Evolutionary conservation across 1,140 invertebrate genomes (phyloP), one percentile per base, ranked within the genome.

Genomic region (Carposina sasakii): DNA sequence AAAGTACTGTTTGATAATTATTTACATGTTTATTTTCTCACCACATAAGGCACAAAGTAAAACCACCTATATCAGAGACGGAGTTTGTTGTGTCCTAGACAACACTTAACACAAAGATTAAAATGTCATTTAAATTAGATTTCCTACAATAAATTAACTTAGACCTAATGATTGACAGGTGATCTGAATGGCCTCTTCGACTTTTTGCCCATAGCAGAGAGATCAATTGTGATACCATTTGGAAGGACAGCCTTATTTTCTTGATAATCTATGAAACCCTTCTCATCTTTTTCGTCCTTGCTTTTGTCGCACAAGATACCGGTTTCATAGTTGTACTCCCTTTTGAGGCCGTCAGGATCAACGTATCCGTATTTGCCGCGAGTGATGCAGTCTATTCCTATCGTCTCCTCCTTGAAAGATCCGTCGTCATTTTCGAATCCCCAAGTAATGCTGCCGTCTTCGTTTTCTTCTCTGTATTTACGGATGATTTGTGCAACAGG

Each of bases 341-440:
- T 86, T 54, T 90, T 88, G 28, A 90, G 63, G 57, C 93, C 93
- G 62, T 94, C 93, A 0, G 93, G 93, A 79, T 94, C 93, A 21
- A 93, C 86, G 76, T 94, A 95, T 21, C 93, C 93, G 62, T 94
- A 95, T 67, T 92, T 93, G 33, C 93, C 93, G 24, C 91, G 86
- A 3, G 92, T 94, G 30, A 94, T 86, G 69, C 93, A 94, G 65
- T 94, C 92, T 12, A 89, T 85, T 42, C 93, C 93, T 58, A 94
- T 93, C 4, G 90, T 88, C 76, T 95, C 93, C 68, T 95, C 93
- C 67, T 95, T 95, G 70, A 91, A 93, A 2, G 87, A 87, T 10
- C 91, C 91, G 63, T 93, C 91, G 48, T 94, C 93, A 67, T 94
- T 94, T 83, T 94, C 93, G 66, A 92, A 94, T 39, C 93, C 93